Evolutionary conservation across 2,888 invertebrate genomes (phyloP).

Genomic region (Eupithecia exiguata): DNA sequence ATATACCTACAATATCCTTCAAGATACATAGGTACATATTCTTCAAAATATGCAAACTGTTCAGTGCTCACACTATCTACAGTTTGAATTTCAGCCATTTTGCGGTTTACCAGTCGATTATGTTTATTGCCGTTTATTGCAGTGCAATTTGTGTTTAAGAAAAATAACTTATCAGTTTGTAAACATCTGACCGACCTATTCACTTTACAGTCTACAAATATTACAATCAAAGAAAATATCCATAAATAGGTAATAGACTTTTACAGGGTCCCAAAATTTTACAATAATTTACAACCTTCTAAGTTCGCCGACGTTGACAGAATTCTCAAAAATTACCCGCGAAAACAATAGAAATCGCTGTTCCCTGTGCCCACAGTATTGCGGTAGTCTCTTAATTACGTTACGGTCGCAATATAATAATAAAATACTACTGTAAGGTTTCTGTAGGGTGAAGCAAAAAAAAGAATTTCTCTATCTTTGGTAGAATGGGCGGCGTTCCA

Average conservation of each 20-base stretch:
- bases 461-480: conserved; percentile 59
- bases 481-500: conserved; percentile 49
- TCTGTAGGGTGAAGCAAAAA: conserved; percentile 53
- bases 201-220: conserved; percentile 34
- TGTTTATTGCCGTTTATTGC: neutral
- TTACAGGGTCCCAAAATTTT: conserved; percentile 36
- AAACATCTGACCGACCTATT: conserved; percentile 16
- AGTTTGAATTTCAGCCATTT: neutral
- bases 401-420: conserved; percentile 69
- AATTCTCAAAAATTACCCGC: conserved; percentile 46
- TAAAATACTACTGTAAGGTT: conserved; percentile 72
- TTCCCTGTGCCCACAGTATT: conserved; percentile 56
- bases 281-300: conserved; percentile 37
- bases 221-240: conserved; percentile 29
- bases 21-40: too few relatives aligned
- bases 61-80: neutral
- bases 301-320: conserved; percentile 45
- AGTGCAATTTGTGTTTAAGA: neutral
- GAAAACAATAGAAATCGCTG: conserved; percentile 50
- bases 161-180: conserved; percentile 7
- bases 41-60: neutral
- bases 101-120: conserved; percentile 5
- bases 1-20: neutral
- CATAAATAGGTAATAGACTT: conserved; percentile 32
- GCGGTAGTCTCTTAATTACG: conserved; percentile 69